These are phyloP conservation scores for Lamproptera curius DNA, from an alignment of 2,888 invertebrate genomes.

Conservation along the genomic window DNA sequence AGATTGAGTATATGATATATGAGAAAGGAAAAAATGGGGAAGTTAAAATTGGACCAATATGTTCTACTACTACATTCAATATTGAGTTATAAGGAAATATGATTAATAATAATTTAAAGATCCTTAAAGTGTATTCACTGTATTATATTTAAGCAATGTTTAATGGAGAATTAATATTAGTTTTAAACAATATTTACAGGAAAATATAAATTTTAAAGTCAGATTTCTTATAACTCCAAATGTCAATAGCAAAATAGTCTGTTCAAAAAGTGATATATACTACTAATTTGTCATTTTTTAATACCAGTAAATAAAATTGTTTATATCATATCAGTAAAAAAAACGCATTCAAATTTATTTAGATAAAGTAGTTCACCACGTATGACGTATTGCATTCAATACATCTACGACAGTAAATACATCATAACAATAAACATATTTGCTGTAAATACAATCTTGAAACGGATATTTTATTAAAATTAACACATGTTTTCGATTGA, in stretches of 20 bases:
- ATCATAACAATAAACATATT: conserved; percentile 13
- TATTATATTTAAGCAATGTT: too few species aligned
- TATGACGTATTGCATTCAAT: conserved; percentile 14
- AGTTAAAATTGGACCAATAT: not conserved
- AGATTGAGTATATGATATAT: too few species aligned
- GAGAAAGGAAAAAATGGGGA: conserved; percentile 8
- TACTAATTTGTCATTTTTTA: not conserved
- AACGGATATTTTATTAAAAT: conserved; percentile 1
- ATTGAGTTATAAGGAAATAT: not conserved
- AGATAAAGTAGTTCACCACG: conserved; percentile 13
- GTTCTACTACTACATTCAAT: not conserved
- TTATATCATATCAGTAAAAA: too few species aligned
- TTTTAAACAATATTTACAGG: too few species aligned
- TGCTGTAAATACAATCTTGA: conserved; percentile 7
- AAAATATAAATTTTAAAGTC: too few species aligned
- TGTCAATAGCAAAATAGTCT: not conserved
- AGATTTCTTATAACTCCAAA: too few species aligned
- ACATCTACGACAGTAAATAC: conserved; percentile 11
- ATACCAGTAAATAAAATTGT: not conserved
- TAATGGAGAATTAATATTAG: not conserved
- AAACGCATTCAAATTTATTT: too few species aligned
- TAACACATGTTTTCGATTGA: not conserved
- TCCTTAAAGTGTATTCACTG: not conserved
- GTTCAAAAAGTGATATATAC: not conserved
- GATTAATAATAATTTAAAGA: not conserved